Base-by-base conservation (phyloP, 2,797 vertebrate species). In the Cossypha niveicapilla region DNA sequence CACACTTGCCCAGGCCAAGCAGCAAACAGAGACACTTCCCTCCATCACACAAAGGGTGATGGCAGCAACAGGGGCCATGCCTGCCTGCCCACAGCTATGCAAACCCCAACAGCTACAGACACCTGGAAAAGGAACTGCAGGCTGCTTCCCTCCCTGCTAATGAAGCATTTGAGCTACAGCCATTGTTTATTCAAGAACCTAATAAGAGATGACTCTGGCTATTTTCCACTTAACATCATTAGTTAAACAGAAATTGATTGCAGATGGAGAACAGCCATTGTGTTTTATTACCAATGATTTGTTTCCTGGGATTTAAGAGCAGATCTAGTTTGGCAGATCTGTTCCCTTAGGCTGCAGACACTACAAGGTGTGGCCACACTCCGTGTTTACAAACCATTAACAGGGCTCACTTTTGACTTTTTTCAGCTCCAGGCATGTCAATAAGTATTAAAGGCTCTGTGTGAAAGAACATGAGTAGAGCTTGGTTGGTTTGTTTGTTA, bases 371-470 rank as follows among this genome's bases (percentile, higher is more conserved):
- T 84, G 92, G 76, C 18, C 13, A 11, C 2, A 0, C 61, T 72
- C 34, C 6, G 48, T 86, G 82, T 89, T 82, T 92, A 86, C 25
- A 39, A 95, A 81, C 61, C 66, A 51, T 94, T 93, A 95, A 32
- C 88, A 53, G 72, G 32, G 88, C 63, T 76, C 51, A 30, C 25
- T 70, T 13, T 88, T 54, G 57, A 66, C 63, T 91, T 89, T 96
- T 51, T 88, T 93, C 65, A 65, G 6, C 62, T 93, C 47, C 73
- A 75, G 89, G 71, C 91, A 79, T 50, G 56, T 94, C 97, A 97
- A 83, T 93, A 96, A 94, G 85, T 37, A 21, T 45, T 95, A 91
- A 86, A 95, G 76, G 78, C 77, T 91, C 57, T 60, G 73, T 54
- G 50, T 53, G 89, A 95, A 90, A 57, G 42, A 87, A 90, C 14